Conservation (phyloP, 2,797 vertebrate genomes). For the Propithecus deckenii region DNA sequence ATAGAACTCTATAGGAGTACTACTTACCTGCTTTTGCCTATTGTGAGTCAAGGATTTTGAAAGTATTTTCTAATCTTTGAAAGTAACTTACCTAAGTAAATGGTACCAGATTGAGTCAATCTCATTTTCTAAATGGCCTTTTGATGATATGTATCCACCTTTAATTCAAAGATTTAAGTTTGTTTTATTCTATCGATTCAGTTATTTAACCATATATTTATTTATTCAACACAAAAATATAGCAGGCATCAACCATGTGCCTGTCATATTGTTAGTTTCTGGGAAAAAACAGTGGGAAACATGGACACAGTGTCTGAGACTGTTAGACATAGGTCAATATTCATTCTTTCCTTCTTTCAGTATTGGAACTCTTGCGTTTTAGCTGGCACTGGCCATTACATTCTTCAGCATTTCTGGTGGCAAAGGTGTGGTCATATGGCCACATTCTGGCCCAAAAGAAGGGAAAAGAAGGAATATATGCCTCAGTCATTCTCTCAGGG, state of each 20-base stretch:
- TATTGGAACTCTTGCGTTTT: not conserved
- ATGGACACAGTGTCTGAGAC: not conserved
- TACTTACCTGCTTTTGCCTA: not conserved
- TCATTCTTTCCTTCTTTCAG: not conserved
- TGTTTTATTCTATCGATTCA: not conserved
- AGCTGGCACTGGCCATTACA: not conserved
- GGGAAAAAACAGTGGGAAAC: not conserved
- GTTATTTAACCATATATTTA: not conserved
- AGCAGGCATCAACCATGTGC: not conserved
- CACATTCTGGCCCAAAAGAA: not conserved
- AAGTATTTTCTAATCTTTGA: not conserved
- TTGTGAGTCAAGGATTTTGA: not conserved
- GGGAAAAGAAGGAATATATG: too few species aligned
- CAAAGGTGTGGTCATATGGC: not conserved
- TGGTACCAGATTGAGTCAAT: not conserved
- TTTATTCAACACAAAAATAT: not conserved
- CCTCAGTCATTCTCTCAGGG: not conserved
- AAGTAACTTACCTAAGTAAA: not conserved
- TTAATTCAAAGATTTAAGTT: not conserved
- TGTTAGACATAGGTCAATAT: too few species aligned
- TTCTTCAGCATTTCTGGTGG: not conserved
- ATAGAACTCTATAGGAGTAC: not conserved
- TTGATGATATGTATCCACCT: not conserved
- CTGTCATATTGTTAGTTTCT: not conserved
- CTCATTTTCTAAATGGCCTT: not conserved